Percentiles rank a stretch among this genome's conserved stretches.
These are phyloP conservation scores for Sebastes diaconus DNA, from an alignment of 2,797 vertebrate species.

Conservation along the genomic window DNA sequence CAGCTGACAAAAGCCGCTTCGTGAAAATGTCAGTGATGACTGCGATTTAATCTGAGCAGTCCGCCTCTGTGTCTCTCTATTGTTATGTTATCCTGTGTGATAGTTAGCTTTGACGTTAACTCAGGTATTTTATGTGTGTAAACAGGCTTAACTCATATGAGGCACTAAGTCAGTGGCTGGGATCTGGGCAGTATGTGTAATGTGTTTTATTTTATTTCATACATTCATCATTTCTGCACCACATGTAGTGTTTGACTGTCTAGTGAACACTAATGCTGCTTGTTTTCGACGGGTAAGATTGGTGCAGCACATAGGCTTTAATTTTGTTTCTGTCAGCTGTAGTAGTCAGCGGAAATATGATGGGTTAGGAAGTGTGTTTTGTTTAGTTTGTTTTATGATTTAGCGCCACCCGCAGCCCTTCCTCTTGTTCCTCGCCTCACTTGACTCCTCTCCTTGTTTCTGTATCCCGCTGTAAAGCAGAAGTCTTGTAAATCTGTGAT, in stretches of 20 bases:
- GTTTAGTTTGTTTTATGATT: neutral
- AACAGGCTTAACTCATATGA: neutral
- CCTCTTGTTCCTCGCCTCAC: neutral
- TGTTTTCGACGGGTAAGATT: neutral
- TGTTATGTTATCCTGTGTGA: neutral
- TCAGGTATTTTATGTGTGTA: neutral
- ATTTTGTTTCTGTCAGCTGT: neutral
- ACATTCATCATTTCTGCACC: neutral
- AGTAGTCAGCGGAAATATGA: neutral
- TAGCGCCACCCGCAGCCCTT: neutral
- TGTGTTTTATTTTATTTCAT: neutral
- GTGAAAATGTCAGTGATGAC: neutral
- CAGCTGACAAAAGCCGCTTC: neutral
- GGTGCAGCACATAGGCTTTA: neutral
- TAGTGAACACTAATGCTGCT: neutral
- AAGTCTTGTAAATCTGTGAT: neutral
- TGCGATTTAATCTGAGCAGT: neutral
- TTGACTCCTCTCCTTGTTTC: neutral
- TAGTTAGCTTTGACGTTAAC: neutral
- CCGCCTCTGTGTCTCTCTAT: neutral
- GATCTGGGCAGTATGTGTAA: neutral
- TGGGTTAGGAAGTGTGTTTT: neutral
- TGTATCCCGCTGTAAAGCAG: neutral
- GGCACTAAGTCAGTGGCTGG: neutral
- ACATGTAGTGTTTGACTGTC: neutral